phyloP scores from a whole-genome alignment of 2,113 vertebrate species.

The Sapayoa aenigma region DNA sequence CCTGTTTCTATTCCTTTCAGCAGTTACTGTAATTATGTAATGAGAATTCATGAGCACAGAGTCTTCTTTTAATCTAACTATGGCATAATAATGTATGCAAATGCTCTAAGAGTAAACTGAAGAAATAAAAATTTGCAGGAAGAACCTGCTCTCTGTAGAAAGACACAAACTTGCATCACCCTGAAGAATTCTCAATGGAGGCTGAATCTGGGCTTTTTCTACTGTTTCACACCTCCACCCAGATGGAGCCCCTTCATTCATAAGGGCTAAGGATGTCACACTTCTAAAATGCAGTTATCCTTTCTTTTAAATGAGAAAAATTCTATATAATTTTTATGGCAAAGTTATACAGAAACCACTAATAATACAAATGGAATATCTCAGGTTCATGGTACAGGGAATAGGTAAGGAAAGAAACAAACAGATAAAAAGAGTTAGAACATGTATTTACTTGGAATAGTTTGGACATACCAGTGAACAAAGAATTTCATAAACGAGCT shows the following conservation, averaged over 20 bases:
- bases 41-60: not conserved
- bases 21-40: not conserved
- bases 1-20: not conserved
- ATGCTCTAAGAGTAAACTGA: not conserved
- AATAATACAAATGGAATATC: not conserved
- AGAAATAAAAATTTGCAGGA: not conserved
- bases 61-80: not conserved
- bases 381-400: not conserved
- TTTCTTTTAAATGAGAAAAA: not conserved
- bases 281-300: not conserved
- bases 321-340: not conserved
- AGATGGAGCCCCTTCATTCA: not conserved
- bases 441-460: not conserved
- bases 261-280: not conserved
- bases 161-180: not conserved
- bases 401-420: not conserved
- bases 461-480: not conserved
- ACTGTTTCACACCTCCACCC: not conserved
- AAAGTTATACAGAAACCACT: not conserved
- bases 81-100: not conserved
- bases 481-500: not conserved
- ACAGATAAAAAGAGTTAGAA: not conserved
- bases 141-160: not conserved
- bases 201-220: not conserved
- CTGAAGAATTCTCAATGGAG: not conserved